Conservation (phyloP, 2,797 vertebrate species). For the Thalassophryne amazonica region DNA sequence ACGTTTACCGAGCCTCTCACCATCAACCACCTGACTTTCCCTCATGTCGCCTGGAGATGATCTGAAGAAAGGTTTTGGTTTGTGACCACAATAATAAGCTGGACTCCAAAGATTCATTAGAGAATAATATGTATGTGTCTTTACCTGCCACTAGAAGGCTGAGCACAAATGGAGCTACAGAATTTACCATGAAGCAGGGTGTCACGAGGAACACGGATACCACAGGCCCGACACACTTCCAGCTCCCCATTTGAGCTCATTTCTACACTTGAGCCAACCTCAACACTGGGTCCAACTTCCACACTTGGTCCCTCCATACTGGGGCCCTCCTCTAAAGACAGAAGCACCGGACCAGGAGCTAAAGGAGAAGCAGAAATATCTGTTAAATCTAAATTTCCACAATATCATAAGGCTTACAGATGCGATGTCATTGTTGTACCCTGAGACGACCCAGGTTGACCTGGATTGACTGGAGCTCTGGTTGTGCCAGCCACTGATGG, state of each 20-base stretch:
- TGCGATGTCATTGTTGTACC: constrained; percentile 47
- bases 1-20: constrained; percentile 83
- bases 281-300: constrained; percentile 67
- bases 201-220: constrained; percentile 64
- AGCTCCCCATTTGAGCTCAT: constrained; percentile 48
- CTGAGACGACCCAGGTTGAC: constrained; percentile 47
- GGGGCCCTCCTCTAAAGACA: constrained; percentile 63
- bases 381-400: background rate
- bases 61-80: constrained; percentile 31
- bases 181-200: constrained; percentile 81
- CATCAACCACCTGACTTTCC: constrained; percentile 71
- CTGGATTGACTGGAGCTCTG: constrained; percentile 37
- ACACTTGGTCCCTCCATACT: constrained; percentile 56
- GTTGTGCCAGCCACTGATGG: constrained; percentile 49
- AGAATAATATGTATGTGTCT: background rate
- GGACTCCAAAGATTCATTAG: background rate
- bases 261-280: constrained; percentile 47
- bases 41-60: constrained; percentile 74
- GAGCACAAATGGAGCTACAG: constrained; percentile 72
- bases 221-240: constrained; percentile 69
- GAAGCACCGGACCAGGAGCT: constrained; percentile 54
- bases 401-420: background rate
- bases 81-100: background rate
- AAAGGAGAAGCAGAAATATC: constrained; percentile 27
- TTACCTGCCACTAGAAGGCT: constrained; percentile 81